A percentile compares a stretch with the other conserved stretches of the same genome.
These are phyloP conservation scores for Biston stratarius DNA, from an alignment of 2,888 invertebrate genomes.

Conservation along the genomic window DNA sequence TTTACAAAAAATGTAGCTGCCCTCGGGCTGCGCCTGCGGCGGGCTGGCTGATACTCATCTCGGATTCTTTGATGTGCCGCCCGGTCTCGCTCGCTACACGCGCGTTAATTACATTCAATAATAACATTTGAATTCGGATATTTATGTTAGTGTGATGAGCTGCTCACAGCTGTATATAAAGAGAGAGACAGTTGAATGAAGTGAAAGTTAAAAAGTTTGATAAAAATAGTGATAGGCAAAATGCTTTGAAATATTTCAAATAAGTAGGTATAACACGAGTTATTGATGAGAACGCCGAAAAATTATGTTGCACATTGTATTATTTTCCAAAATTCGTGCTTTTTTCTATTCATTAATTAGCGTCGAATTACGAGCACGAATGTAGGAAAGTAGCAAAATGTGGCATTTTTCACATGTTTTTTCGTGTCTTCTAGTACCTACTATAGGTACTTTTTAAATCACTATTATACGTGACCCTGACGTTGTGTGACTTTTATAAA, in stretches of 20 bases:
- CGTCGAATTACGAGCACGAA: too few species aligned
- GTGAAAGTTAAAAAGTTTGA: background rate
- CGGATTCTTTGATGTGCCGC: constrained; percentile 73
- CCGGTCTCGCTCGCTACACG: constrained; percentile 58
- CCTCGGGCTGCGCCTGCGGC: constrained; percentile 61
- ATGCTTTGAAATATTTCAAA: too few species aligned
- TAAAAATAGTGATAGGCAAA: too few species aligned
- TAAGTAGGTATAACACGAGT: background rate
- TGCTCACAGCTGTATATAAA: constrained; percentile 21
- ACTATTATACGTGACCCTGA: too few species aligned
- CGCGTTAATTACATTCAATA: constrained; percentile 57
- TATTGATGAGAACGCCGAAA: background rate
- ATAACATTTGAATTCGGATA: constrained; percentile 50
- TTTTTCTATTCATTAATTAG: too few species aligned
- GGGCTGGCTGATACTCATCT: constrained; percentile 72
- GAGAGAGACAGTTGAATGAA: background rate
- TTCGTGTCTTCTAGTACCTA: too few species aligned
- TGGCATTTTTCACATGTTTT: too few species aligned
- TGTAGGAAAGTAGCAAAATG: too few species aligned
- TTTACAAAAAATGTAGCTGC: constrained; percentile 73
- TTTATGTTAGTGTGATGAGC: constrained; percentile 26
- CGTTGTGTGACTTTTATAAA: too few species aligned
- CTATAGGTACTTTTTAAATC: too few species aligned
- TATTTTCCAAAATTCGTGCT: too few species aligned
- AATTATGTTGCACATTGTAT: too few species aligned